Conservation (phyloP, 2,888 invertebrate species). For the Cylloceria caligata region DNA sequence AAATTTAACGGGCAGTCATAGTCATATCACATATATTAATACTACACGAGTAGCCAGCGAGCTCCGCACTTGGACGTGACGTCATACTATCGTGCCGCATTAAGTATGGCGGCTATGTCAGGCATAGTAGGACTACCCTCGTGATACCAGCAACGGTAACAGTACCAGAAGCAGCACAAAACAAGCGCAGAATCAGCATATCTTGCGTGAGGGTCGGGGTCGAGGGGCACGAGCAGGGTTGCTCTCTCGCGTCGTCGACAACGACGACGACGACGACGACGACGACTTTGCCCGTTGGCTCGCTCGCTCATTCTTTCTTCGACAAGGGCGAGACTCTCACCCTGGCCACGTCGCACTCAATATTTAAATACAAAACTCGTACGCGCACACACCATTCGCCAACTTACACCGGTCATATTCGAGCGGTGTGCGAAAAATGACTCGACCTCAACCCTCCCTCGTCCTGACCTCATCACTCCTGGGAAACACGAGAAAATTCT, state of each 20-base stretch:
- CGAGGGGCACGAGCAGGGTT: constrained; percentile 18
- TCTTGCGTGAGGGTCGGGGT: constrained; percentile 26
- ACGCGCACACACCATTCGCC: constrained; percentile 6
- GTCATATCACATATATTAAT: constrained; percentile 33
- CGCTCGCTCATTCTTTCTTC: constrained; percentile 19
- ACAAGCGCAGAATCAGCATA: constrained; percentile 41
- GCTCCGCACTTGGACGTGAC: constrained; percentile 72
- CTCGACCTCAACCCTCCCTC: constrained; percentile 46
- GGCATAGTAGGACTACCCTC: constrained; percentile 8
- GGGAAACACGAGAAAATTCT: constrained; percentile 10
- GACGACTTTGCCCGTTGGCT: not conserved
- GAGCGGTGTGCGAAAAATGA: constrained; percentile 49
- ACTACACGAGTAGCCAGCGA: constrained; percentile 59
- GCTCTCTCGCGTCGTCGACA: not conserved
- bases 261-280: constrained; percentile 17
- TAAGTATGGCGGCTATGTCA: constrained; percentile 72
- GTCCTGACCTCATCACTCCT: constrained; percentile 12
- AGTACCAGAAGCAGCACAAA: constrained; percentile 16
- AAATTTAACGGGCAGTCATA: constrained; percentile 6
- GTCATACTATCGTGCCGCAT: constrained; percentile 75
- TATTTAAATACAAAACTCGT: constrained; percentile 61
- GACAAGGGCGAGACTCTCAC: constrained; percentile 31
- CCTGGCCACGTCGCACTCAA: constrained; percentile 46
- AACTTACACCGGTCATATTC: constrained; percentile 38
- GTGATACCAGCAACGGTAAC: constrained; percentile 28